Evolutionary conservation across 2,888 invertebrate species (phyloP), one percentile per base, ranked within the genome.

Genomic region (Tetanocera ferruginea): DNA sequence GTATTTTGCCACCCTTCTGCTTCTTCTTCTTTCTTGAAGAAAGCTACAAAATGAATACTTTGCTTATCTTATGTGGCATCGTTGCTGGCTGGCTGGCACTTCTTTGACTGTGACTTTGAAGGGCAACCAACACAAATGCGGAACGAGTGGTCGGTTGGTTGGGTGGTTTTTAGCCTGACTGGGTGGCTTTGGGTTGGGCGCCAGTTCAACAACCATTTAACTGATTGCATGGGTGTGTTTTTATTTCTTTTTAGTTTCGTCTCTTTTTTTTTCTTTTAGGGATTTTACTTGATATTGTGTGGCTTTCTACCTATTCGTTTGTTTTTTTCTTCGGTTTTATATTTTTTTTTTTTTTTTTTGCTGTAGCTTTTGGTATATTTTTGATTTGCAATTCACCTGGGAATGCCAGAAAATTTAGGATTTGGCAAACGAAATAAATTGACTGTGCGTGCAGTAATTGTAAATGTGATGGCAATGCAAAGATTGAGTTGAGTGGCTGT

Each of bases 371-470:
- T 81, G 84, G 81, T 84, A 85, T 85, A 84, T 86, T 87, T 87
- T 88, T 87, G 87, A 87, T 87, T 88, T 87, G 87, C 86, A 83
- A 87, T 87, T 86, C 87, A 88, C 87, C 88, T 87, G 87, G 87
- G 87, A 88, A 81, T 82, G 55, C 37, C 52, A 23, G 75, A 55
- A 67, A 67, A 67, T 52, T 66, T 37, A 67, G 66, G 75, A 73
- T 75, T 75, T 67, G 75, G 82, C 83, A 83, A 83, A 83, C 82
- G 82, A 87, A 87, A 87, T 87, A 88, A 87, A 87, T 87, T 88
- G 87, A 86, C 84, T 87, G 88, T 88, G 87, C 87, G 87, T 87
- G 87, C 87, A 84, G 87, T 88, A 87, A 88, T 87, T 87, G 88
- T 86, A 87, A 87, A 87, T 88, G 60, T 49, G 69, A 62, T 70